Conservation (phyloP, 2,797 vertebrate species). For the Gallinago nigripennis region DNA sequence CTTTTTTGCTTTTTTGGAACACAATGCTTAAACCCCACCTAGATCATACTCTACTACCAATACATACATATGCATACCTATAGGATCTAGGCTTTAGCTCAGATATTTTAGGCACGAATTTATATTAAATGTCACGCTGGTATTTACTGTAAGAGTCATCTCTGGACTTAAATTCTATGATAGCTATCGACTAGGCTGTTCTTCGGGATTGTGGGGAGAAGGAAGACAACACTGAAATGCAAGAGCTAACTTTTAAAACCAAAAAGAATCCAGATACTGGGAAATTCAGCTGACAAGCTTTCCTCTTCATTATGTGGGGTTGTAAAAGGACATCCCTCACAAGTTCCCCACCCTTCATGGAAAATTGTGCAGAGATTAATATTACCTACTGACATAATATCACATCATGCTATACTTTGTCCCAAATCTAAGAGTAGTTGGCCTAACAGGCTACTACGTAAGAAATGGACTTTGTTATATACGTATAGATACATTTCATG, state of each 20-base stretch:
- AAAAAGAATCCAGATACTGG: neutral
- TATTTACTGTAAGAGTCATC: constrained; percentile 20
- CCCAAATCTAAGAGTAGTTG: neutral
- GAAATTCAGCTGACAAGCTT: neutral
- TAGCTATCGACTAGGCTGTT: neutral
- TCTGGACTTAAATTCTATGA: neutral
- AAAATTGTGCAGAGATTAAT: neutral
- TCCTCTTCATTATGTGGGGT: neutral
- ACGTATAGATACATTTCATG: neutral
- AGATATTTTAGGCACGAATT: constrained; percentile 39
- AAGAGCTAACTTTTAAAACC: neutral
- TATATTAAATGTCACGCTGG: constrained; percentile 1
- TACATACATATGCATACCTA: neutral
- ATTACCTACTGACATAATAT: neutral
- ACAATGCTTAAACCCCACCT: neutral
- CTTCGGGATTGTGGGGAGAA: neutral
- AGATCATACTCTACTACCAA: neutral
- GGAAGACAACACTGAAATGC: neutral
- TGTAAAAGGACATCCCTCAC: neutral
- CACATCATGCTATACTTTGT: neutral
- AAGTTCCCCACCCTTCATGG: neutral
- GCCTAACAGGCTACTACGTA: neutral
- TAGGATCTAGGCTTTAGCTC: neutral
- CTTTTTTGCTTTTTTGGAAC: constrained; percentile 10
- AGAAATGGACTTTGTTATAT: neutral